phyloP scores from a whole-genome alignment of 2,797 vertebrate genomes.

The Masticophis lateralis region DNA sequence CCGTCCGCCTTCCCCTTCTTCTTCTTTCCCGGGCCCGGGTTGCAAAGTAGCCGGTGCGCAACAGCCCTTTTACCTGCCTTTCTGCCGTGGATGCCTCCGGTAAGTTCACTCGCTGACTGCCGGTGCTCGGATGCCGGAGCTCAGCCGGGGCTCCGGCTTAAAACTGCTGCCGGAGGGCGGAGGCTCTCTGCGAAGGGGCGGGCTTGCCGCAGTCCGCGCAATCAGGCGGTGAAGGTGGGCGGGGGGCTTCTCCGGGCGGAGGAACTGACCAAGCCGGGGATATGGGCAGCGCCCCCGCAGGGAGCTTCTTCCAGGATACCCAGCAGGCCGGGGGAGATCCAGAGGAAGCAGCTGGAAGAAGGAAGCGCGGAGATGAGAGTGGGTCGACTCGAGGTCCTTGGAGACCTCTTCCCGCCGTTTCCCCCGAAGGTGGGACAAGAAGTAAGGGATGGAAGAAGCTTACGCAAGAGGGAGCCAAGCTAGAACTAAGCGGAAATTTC shows the following conservation, averaged over 20 bases:
- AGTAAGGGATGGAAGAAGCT: not conserved
- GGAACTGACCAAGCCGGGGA: not conserved
- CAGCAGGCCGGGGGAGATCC: not conserved
- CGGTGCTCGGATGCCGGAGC: not conserved
- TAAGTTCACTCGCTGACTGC: not conserved
- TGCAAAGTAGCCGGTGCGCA: not conserved
- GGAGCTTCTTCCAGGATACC: too few species aligned
- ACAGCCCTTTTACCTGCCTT: not conserved
- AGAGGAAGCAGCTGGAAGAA: not conserved
- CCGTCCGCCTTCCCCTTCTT: not conserved
- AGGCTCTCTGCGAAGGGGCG: not conserved
- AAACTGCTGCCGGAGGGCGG: not conserved
- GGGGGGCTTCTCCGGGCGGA: not conserved
- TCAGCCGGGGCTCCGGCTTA: not conserved
- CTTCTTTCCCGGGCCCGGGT: not conserved
- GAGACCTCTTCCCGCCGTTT: not conserved
- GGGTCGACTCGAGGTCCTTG: not conserved
- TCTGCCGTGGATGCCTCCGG: not conserved
- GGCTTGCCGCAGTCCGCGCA: not conserved
- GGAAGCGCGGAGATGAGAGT: not conserved
- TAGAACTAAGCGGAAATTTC: not conserved
- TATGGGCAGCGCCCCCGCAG: not conserved
- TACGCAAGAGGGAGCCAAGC: too few species aligned
- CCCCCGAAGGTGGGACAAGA: not conserved
- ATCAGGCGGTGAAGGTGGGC: not conserved